Evolutionary conservation across 2,888 invertebrate genomes (phyloP).

Genomic region (Phengaris alcon): DNA sequence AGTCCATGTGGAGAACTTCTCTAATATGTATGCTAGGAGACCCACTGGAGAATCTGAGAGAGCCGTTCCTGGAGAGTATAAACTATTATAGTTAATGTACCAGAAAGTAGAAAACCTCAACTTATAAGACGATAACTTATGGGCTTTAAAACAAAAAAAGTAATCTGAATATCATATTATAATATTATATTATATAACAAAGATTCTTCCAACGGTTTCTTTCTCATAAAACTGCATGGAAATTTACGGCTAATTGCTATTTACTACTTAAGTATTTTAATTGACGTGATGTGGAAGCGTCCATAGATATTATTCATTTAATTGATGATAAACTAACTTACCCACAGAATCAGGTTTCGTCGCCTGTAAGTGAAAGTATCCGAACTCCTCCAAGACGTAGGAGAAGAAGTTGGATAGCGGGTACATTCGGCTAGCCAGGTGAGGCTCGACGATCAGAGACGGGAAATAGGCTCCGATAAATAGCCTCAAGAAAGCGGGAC

Average conservation of each 20-base stretch:
- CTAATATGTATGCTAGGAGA: conserved; percentile 89
- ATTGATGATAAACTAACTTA: conserved; percentile 49
- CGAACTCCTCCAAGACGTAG: conserved; percentile 52
- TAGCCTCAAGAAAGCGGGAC: conserved; percentile 43
- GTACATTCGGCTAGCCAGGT: conserved; percentile 71
- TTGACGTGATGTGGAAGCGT: no score
- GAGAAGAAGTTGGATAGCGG: conserved; percentile 56
- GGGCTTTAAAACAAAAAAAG: no score
- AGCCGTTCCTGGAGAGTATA: conserved; percentile 47
- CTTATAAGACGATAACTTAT: no score
- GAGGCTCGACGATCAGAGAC: conserved; percentile 69
- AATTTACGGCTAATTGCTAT: no score
- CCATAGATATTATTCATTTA: no score
- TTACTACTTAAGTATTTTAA: no score
- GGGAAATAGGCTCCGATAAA: conserved; percentile 72
- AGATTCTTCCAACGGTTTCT: no score
- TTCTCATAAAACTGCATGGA: no score
- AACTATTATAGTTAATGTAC: background rate
- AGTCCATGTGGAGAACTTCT: conserved; percentile 91
- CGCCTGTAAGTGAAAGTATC: conserved; percentile 86
- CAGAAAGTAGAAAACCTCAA: no score
- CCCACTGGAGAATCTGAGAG: conserved; percentile 88
- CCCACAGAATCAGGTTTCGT: conserved; percentile 94
- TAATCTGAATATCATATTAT: no score
- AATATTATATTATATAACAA: no score